These are phyloP conservation scores for Megamerina dolium DNA, from an alignment of 2,888 invertebrate species.

Conservation along the genomic window DNA sequence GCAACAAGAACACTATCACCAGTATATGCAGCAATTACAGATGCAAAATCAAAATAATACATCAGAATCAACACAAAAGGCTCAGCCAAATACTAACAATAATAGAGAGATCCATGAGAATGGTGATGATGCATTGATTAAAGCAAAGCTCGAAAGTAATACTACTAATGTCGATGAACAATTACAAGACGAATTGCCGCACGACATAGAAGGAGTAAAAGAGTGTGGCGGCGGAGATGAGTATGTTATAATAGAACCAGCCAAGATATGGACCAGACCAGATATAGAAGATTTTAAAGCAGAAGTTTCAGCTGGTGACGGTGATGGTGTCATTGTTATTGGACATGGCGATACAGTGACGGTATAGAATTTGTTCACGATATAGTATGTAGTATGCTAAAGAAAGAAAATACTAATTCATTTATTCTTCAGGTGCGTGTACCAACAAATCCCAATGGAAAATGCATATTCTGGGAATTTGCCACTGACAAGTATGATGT, in stretches of 20 bases:
- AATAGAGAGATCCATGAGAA: too few relatives aligned
- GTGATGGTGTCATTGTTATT: conserved; percentile 86
- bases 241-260: conserved; percentile 58
- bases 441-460: conserved; percentile 91
- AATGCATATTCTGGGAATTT: conserved; percentile 97
- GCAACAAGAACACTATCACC: conserved; percentile 98
- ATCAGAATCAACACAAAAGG: conserved; percentile 15
- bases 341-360: conserved; percentile 97
- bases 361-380: conserved; percentile 53
- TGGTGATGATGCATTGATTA: background rate
- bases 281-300: conserved; percentile 89
- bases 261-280: conserved; percentile 92
- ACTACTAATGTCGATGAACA: background rate
- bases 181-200: background rate
- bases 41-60: conserved; percentile 34
- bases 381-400: background rate
- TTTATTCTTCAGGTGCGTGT: conserved; percentile 61
- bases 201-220: background rate
- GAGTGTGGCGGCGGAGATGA: conserved; percentile 41
- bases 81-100: conserved; percentile 11
- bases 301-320: conserved; percentile 69
- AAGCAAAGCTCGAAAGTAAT: conserved; percentile 10
- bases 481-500: conserved; percentile 98
- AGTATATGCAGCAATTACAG: conserved; percentile 93
- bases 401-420: background rate